A percentile compares a stretch with the other conserved stretches of the same genome.
Evolutionary conservation across 2,888 invertebrate genomes (phyloP).

Genomic region (Plebejus argus): DNA sequence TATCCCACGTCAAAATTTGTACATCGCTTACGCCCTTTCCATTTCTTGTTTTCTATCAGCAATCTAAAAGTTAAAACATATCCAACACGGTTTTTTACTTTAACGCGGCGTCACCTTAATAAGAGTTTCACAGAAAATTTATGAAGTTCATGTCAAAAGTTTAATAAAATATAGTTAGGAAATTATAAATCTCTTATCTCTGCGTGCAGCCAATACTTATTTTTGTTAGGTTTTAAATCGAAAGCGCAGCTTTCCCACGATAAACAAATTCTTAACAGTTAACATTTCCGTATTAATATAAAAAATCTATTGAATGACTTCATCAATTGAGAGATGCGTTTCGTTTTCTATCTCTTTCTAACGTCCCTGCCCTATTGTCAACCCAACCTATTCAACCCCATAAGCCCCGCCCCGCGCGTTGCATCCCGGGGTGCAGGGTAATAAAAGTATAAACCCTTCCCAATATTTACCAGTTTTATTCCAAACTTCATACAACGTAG

Average conservation of each 20-base stretch:
- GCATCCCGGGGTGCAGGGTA: neutral
- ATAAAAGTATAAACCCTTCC: neutral
- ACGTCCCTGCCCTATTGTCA: neutral
- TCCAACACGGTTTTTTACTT: too few relatives aligned
- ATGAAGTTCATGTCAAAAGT: too few relatives aligned
- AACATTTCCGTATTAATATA: neutral
- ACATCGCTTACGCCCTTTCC: too few relatives aligned
- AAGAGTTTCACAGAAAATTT: too few relatives aligned
- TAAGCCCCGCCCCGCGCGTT: conserved; percentile 10
- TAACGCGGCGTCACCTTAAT: too few relatives aligned
- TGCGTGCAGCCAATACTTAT: too few relatives aligned
- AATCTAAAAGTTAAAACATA: too few relatives aligned
- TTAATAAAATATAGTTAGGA: too few relatives aligned
- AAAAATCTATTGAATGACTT: neutral
- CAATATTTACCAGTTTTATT: neutral
- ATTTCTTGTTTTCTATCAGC: too few relatives aligned
- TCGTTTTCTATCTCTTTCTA: conserved; percentile 6
- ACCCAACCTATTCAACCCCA: neutral
- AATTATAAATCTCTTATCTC: too few relatives aligned
- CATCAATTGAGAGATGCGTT: neutral
- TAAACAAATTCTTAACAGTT: neutral
- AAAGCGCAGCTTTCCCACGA: neutral
- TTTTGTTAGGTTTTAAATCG: neutral
- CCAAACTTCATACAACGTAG: neutral
- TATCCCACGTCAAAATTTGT: too few relatives aligned